Evolutionary conservation across 1,140 invertebrate species (phyloP), one percentile per base, ranked within the genome.

Genomic region (Halyomorpha halys): DNA sequence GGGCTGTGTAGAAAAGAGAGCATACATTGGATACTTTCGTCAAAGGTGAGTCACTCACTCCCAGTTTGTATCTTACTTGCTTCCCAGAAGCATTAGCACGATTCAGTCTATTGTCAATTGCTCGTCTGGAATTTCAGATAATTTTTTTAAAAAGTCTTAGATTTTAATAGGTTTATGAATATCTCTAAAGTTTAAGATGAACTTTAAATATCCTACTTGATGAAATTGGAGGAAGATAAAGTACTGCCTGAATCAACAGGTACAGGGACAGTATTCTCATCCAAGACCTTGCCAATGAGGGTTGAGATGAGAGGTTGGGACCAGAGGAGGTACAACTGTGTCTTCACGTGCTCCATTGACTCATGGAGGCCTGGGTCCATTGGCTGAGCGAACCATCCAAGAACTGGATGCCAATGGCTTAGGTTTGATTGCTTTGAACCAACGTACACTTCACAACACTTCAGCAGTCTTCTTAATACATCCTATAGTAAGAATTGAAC

Each of bases 351-450:
- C 0, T 82, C 80, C 74, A 94, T 87, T 49, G 89, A 83, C 63
- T 90, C 89, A 70, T 92, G 88, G 39, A 94, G 79, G n/a, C 84
- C 85, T 9, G 79, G 76, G 73, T 96, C 91, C 53, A 90, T 83
- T 13, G 83, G 82, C 69, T 95, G 91, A 13, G 89, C 86, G 76
- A 95, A 94, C 93, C 94, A 98, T n/a, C 95, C 95, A 9, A 99
- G 78, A 30, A 98, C 84, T 18, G 95, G 94, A 79, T 99, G 94
- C 94, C 94, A 98, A 74, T 97, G 91, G 45, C 91, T 94, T 34
- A 95, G 80, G 73, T 90, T 91, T 19, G 89, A 90, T 71, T 90
- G 83, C 11, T 65, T 65, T 16, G 25, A 53, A 16, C 59, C 60
- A 8, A 94, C 90, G 72, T 91, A 93, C 69, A 87, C 83, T 69